Conservation (phyloP, 2,113 vertebrate genomes). For the Rhea pennata region DNA sequence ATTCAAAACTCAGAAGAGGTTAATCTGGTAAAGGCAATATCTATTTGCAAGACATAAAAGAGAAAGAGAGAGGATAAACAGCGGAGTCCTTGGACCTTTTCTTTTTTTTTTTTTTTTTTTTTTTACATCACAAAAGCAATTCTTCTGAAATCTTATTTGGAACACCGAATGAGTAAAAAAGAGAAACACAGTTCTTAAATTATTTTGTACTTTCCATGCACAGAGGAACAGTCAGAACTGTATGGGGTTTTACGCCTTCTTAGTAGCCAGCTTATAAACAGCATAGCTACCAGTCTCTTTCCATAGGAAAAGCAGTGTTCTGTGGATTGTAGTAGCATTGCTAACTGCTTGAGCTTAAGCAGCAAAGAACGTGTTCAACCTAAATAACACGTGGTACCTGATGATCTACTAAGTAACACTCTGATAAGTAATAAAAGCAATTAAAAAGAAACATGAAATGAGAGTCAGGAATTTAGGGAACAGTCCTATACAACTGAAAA, state of each 20-base stretch:
- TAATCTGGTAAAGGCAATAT: neutral
- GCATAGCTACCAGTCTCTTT: conserved; percentile 40
- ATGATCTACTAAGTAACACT: neutral
- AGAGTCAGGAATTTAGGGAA: neutral
- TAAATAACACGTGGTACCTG: neutral
- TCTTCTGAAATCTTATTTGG: conserved; percentile 69
- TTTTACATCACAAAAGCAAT: conserved; percentile 53
- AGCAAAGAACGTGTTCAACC: neutral
- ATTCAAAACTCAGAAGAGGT: conserved; percentile 19
- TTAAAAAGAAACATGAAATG: neutral
- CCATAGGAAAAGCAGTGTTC: conserved; percentile 60
- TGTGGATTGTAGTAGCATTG: conserved; percentile 41
- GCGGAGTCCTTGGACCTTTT: conserved; percentile 1
- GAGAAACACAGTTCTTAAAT: conserved; percentile 72
- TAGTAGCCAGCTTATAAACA: conserved; percentile 59
- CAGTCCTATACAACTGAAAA: neutral
- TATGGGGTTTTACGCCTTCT: conserved; percentile 69
- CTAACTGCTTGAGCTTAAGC: neutral
- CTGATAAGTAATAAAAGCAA: neutral
- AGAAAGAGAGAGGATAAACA: neutral
- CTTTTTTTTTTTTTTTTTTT: neutral
- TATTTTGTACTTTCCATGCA: conserved; percentile 72
- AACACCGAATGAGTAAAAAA: conserved; percentile 69
- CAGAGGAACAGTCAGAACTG: conserved; percentile 72
- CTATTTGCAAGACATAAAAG: neutral